Evolutionary conservation across 2,113 vertebrate genomes (phyloP).

Genomic region (Apaloderma vittatum): DNA sequence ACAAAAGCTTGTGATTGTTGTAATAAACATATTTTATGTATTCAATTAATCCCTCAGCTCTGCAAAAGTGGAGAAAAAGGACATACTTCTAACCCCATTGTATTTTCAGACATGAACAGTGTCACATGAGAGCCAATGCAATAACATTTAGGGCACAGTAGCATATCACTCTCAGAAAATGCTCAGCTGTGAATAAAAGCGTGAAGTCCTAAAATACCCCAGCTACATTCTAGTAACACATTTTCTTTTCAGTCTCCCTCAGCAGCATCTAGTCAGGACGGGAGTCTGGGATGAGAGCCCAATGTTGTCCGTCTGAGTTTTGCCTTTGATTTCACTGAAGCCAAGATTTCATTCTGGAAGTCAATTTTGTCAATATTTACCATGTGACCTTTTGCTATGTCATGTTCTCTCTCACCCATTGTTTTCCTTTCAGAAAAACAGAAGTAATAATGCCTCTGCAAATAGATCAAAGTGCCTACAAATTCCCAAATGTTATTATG

Average conservation of each 20-base stretch:
- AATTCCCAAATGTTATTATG: not conserved
- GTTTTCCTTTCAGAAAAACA: slow-evolving; percentile 4
- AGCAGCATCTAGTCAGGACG: not conserved
- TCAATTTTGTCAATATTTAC: slow-evolving; percentile 14
- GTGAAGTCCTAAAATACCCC: slow-evolving; percentile 22
- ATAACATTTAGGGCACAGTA: not conserved
- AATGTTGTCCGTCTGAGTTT: not conserved
- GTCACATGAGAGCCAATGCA: not conserved
- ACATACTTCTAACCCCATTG: not conserved
- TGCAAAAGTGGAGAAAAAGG: not conserved
- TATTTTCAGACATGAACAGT: slow-evolving; percentile 29
- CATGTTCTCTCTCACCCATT: not conserved
- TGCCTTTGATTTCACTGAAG: not conserved
- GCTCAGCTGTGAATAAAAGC: not conserved
- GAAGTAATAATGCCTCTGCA: not conserved
- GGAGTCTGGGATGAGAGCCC: slow-evolving; percentile 1
- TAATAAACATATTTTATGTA: not conserved
- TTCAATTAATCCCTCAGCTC: not conserved
- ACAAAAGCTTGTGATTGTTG: not conserved
- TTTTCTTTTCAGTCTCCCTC: not conserved
- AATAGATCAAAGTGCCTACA: not conserved
- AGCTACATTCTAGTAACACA: slow-evolving; percentile 9
- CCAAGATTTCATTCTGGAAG: not conserved
- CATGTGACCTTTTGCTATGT: not conserved
- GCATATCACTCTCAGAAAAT: not conserved